Evolutionary conservation across 2,888 invertebrate species (phyloP), one percentile per base, ranked within the genome.

Genomic region (Glaucopsyche alexis): DNA sequence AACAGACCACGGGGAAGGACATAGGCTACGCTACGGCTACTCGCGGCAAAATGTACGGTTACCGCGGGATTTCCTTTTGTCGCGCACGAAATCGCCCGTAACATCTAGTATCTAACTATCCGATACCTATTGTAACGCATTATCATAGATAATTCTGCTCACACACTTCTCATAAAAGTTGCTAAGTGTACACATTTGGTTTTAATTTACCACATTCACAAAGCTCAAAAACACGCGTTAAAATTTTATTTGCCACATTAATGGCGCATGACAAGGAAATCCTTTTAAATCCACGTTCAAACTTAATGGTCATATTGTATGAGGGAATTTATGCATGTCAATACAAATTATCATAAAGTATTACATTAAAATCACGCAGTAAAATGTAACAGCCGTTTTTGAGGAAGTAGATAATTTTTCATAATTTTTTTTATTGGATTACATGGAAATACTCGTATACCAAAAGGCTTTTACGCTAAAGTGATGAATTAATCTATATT

Each of bases 331-430:
- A 60, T 60, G 29, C 60, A 60, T 60, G 60, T 60, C 29, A 60
- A 60, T 60, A 60, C 60, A 60, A 60, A 60, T 60, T 60, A 60
- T 29, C 60, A 60, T 29, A 60, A 60, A 29, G 60, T 13, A 29
- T 29, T 11, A 29, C 60, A 29, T 29, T 29, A 7, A 60, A 60
- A 29, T 29, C 19, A 60, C 13, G 16, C 6, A 2, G 60, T 60
- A 11, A 13, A 29, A 29, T 19, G 60, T 60, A 13, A 60, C 11
- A 60, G 16, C 4, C 1, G 29, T 60, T 11, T 29, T 60, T 29
- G 11, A 47, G 47, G 47, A 47, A 47, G 47, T 47, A 47, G 11
- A 47, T 47, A 47, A 47, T 47, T 47, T 47, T 47, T 42, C 13
- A n/a, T n/a, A n/a, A 47, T 47, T 5, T 47, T 47, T 47, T 47